These are phyloP conservation scores for Leucania comma DNA, from an alignment of 2,888 invertebrate species.

Conservation along the genomic window DNA sequence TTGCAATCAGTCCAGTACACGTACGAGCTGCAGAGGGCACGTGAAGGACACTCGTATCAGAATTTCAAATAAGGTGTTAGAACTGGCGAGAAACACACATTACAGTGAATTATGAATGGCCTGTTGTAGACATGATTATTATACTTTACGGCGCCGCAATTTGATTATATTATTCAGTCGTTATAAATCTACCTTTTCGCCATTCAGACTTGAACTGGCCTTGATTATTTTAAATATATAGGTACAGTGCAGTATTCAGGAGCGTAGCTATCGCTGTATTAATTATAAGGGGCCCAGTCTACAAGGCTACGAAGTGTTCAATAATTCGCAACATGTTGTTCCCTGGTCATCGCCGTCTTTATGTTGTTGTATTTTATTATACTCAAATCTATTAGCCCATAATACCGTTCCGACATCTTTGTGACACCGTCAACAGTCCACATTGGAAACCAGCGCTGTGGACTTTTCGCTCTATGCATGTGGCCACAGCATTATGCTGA, in stretches of 20 bases:
- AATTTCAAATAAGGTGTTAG: conserved; percentile 70
- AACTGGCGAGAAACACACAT: conserved; percentile 46
- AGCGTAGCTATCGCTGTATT: no score
- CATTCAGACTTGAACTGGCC: neutral
- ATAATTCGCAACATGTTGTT: no score
- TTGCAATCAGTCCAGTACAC: conserved; percentile 70
- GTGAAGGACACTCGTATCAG: conserved; percentile 84
- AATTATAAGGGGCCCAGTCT: no score
- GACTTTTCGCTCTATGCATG: no score
- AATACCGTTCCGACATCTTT: no score
- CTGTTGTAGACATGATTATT: conserved; percentile 23
- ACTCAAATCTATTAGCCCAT: no score
- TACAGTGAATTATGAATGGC: conserved; percentile 50
- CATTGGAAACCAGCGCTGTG: no score
- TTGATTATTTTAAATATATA: neutral
- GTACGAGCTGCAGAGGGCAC: conserved; percentile 76
- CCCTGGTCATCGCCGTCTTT: no score
- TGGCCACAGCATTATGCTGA: no score
- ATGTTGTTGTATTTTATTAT: no score
- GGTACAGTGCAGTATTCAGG: neutral
- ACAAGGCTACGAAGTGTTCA: no score
- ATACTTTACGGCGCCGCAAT: conserved; percentile 20
- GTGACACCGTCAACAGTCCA: no score
- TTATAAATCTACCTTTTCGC: conserved; percentile 6
- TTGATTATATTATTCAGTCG: conserved; percentile 27